Base-by-base conservation (phyloP, 2,113 vertebrate species). In the Salvelinus fontinalis region DNA sequence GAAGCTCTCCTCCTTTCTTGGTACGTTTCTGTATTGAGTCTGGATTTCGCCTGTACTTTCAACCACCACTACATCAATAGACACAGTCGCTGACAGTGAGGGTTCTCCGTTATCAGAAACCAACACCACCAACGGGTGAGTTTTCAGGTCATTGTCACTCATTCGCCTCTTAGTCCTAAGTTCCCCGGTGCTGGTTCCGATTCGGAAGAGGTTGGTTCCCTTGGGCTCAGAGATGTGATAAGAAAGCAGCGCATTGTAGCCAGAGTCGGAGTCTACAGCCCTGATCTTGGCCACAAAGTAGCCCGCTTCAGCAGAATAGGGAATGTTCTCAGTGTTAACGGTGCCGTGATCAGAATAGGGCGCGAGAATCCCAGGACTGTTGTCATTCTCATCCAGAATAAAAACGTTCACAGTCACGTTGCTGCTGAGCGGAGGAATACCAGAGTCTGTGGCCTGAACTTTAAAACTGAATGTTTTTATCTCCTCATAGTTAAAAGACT, bases 391-490 rank as follows among this genome's bases (percentile, higher is more conserved):
- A 86, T 92, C 92, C 79, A 92, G 72, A 3, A 93, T 86, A 29
- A 87, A 91, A 57, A 93, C 73, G 3, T 87, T 92, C 0, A 94
- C 87, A 24, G 86, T 92, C 70, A 89, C 88, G 70, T 90, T 92
- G 85, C 84, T 91, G 82, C 87, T 92, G 31, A 92, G 91, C 0
- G 91, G 83, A 86, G 92, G 93, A 79, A 88, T 82, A 67, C 92
- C 93, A 75, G 85, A 85, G 83, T 94, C 93, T 85, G 86, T 93
- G 76, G 93, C 93, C 83, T 92, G 90, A 8, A 94, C 86, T 83
- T 87, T 87, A 74, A 95, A 94, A 66, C 91, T 66, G 69, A 95
- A 90, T 0, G 89, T 91, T 75, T 93, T 90, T 14, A 92, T 3
- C 65, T 91, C 88, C 54, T 93, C 93, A 1, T 86, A 90, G 78